Percentiles rank a stretch among this genome's conserved stretches.
These are phyloP conservation scores for Euplexia lucipara DNA, from an alignment of 2,888 invertebrate species.

Conservation along the genomic window DNA sequence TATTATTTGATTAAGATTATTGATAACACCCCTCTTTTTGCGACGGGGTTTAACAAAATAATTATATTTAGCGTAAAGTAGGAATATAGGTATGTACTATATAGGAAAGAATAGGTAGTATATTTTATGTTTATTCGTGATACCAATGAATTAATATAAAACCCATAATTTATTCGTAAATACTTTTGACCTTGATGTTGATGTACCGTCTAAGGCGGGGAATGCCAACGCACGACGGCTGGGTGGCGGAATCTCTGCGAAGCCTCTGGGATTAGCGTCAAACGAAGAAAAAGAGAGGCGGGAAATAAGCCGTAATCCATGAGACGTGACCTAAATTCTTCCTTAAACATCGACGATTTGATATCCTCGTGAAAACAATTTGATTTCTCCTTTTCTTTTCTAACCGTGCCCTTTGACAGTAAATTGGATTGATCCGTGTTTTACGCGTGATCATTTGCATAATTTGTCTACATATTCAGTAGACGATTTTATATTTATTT, in stretches of 20 bases:
- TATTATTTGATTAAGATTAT: neutral
- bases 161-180: conserved; percentile 61
- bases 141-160: conserved; percentile 34
- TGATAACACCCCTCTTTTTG: too few species aligned
- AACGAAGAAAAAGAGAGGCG: conserved; percentile 90
- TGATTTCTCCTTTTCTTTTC: conserved; percentile 82
- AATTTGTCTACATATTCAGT: conserved; percentile 60
- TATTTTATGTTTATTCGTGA: conserved; percentile 32
- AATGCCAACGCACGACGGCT: conserved; percentile 68
- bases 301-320: conserved; percentile 89
- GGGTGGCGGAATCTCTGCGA: conserved; percentile 83
- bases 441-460: conserved; percentile 74
- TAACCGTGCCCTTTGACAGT: conserved; percentile 76
- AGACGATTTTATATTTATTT: conserved; percentile 50
- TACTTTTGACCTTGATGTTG: conserved; percentile 76
- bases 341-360: conserved; percentile 88
- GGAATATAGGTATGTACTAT: neutral
- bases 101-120: conserved; percentile 4
- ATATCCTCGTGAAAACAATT: conserved; percentile 88
- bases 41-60: too few species aligned
- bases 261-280: conserved; percentile 88
- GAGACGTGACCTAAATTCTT: conserved; percentile 89
- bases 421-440: conserved; percentile 78
- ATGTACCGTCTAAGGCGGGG: conserved; percentile 67
- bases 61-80: neutral